Conservation (phyloP, 2,888 invertebrate genomes). For the Chrysomela aeneicollis region DNA sequence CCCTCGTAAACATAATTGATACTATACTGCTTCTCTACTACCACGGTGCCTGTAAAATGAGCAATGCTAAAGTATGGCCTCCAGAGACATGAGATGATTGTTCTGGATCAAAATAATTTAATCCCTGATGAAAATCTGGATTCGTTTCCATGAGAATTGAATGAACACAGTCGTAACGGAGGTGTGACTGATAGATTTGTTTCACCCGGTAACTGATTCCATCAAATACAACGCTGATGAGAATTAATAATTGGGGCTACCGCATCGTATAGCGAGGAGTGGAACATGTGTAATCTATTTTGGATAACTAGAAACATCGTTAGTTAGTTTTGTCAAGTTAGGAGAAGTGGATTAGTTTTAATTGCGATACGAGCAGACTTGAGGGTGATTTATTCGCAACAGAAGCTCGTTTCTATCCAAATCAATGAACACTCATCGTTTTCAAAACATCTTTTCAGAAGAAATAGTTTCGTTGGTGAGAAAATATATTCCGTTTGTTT, state of each 20-base stretch:
- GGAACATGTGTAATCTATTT: constrained; percentile 13
- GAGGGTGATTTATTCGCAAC: neutral
- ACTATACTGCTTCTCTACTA: too few relatives aligned
- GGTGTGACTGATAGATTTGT: neutral
- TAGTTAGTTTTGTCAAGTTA: constrained; percentile 10
- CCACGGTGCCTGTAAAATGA: too few relatives aligned
- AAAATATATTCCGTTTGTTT: too few relatives aligned
- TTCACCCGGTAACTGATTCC: neutral
- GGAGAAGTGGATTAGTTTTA: constrained; percentile 5
- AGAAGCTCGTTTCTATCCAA: neutral
- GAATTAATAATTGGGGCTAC: neutral
- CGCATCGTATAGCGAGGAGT: neutral
- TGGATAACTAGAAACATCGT: constrained; percentile 12
- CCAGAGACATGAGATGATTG: too few relatives aligned
- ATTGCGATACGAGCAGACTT: constrained; percentile 3
- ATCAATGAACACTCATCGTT: neutral
- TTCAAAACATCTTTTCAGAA: too few relatives aligned
- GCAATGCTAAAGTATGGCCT: too few relatives aligned
- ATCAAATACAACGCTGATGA: neutral
- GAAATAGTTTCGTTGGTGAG: too few relatives aligned
- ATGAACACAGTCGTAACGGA: neutral
- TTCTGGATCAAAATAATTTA: too few relatives aligned
- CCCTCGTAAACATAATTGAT: too few relatives aligned
- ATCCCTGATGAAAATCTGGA: too few relatives aligned
- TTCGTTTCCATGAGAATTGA: too few relatives aligned